phyloP scores from a whole-genome alignment of 1,140 invertebrate species.

The Drosophila biarmipes region DNA sequence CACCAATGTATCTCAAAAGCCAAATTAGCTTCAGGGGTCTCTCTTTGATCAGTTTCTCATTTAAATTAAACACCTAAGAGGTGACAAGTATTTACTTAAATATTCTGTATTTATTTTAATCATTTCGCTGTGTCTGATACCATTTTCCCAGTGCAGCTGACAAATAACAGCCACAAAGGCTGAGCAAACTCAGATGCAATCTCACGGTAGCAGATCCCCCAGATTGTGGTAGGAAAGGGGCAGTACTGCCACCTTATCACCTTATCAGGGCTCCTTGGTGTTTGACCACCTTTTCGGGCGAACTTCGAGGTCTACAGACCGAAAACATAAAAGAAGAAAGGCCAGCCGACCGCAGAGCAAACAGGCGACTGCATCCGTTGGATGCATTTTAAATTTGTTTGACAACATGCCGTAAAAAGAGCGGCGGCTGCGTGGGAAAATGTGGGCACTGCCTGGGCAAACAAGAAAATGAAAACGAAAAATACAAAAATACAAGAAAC shows the following conservation, averaged over 20 bases:
- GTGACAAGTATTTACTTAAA: too few relatives aligned
- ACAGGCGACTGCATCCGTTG: slow-evolving; percentile 66
- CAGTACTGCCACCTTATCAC: slow-evolving; percentile 41
- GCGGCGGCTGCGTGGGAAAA: slow-evolving; percentile 67
- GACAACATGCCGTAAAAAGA: slow-evolving; percentile 70
- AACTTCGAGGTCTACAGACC: slow-evolving; percentile 35
- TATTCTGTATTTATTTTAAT: background rate
- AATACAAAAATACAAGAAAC: slow-evolving; percentile 15
- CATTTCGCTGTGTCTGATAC: background rate
- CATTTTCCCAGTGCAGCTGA: slow-evolving; percentile 6
- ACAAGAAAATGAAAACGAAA: slow-evolving; percentile 29
- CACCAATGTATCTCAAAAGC: too few relatives aligned
- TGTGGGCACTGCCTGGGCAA: slow-evolving; percentile 70
- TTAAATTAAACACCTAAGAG: too few relatives aligned
- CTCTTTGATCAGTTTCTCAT: too few relatives aligned
- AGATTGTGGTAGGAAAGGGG: slow-evolving; percentile 6
- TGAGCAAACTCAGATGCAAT: slow-evolving; percentile 64
- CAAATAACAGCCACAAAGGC: slow-evolving; percentile 51
- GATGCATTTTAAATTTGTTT: slow-evolving; percentile 56
- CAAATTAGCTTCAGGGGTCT: too few relatives aligned
- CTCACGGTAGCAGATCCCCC: slow-evolving; percentile 59
- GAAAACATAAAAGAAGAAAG: slow-evolving; percentile 44
- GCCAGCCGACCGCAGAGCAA: slow-evolving; percentile 41
- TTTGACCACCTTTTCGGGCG: slow-evolving; percentile 61
- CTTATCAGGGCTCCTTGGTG: slow-evolving; percentile 52